Base-by-base conservation (phyloP, 1,140 invertebrate species). In the Dysdera silvatica region DNA sequence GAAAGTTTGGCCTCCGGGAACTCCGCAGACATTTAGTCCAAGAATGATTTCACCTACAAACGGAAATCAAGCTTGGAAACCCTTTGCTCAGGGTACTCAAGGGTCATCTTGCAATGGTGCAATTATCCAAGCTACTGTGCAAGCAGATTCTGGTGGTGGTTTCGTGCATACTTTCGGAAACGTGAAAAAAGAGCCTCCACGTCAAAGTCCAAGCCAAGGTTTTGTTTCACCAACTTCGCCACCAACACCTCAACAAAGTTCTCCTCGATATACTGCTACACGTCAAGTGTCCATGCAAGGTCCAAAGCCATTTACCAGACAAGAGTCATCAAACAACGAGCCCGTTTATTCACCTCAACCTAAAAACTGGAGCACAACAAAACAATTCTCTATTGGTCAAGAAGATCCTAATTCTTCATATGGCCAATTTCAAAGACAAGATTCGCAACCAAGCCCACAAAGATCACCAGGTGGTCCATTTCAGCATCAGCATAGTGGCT, bases 131-230 rank as follows among this genome's bases (percentile, higher is more conserved):
- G 61, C 52, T 16, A 37, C 51, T 28, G 61, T 62, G 3, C 32
- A 56, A 55, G 32, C 14, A 16, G 61, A 62, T 40, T 53, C 61
- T 1, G 55, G 52, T 16, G 61, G 61, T 41, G 61, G 61, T 18
- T 62, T 45, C 10, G 61, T 62, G 8, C 61, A 62, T n/a, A 62
- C 61, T 14, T 62, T 62, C 8, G 61, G 61, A 6, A 20, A 51
- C 18, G 52, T 53, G 1, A 62, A 49, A 40, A 62, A 56, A 40
- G 51, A 61, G 14, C 7, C 16, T 2, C n/a, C n/a, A n/a, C n/a
- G n/a, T n/a, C n/a, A n/a, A n/a, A 23, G 31, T 10, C 16, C 43
- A 14, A 51, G 52, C 24, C 61, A 62, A 23, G 33, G 18, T 4
- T 26, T 41, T 3, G 29, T 41, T 31, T 57, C 54, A n/a, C 26